Evolutionary conservation across 2,113 vertebrate species (phyloP), one percentile per base, ranked within the genome.

Genomic region (Aptenodytes forsteri): DNA sequence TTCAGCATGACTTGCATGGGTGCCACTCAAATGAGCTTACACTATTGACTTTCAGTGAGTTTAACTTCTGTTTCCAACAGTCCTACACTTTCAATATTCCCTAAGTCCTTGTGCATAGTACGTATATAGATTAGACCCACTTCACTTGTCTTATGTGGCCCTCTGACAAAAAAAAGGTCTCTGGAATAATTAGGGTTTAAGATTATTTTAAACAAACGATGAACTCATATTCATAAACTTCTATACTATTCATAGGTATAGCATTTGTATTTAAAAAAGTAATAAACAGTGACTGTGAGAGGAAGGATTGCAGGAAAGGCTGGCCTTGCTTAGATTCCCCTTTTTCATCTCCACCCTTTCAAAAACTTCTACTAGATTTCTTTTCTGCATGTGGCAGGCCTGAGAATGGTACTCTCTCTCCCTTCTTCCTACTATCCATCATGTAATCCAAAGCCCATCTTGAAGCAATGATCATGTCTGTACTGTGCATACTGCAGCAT

Each of bases 391-490:
- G 5, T 32, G 44, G 80, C 92, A 92, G 65, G 16, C 62, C 80
- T 87, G 40, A 67, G 65, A 89, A 56, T 7, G 46, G 36, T 27
- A 26, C 70, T 77, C 54, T 25, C 59, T 34, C 64, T 58, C 34
- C 54, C 52, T 64, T 49, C 70, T 26, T 69, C 69, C 77, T 36
- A 5, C 36, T 87, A 69, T 49, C 89, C 75, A 26, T 61, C 82
- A 22, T 4, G 38, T 58, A 83, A 93, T 50, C 70, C 87, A 79
- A 87, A 82, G n/a, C 89, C 93, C 91, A 94, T 91, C 82, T 38
- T 90, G 89, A 83, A 96, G 95, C 87, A 86, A 49, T 89, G 91
- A 90, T 89, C 38, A 20, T 69, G 89, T 79, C 87, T 89, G 81
- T 76, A 42, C 86, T 1, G 11, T 59, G 91, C 91, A 81, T 30